phyloP scores from a whole-genome alignment of 2,113 vertebrate genomes.

The Anoplopoma fimbria region DNA sequence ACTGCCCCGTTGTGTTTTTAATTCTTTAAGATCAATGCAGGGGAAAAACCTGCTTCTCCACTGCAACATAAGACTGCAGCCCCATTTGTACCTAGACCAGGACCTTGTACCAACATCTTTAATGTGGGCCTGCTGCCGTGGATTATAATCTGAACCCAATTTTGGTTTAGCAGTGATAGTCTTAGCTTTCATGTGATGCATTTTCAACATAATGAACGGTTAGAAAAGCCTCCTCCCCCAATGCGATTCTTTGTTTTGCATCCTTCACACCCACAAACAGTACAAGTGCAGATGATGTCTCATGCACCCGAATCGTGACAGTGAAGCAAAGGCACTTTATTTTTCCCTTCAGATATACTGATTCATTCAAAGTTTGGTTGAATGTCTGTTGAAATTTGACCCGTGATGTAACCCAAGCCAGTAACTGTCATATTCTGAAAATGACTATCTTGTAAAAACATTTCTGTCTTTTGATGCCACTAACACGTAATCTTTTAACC shows the following conservation, averaged over 20 bases:
- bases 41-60: slow-evolving; percentile 15
- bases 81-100: slow-evolving; percentile 14
- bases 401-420: background rate
- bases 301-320: background rate
- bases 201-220: slow-evolving; percentile 43
- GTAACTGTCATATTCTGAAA: background rate
- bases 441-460: background rate
- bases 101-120: background rate
- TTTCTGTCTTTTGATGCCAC: background rate
- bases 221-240: slow-evolving; percentile 38
- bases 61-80: slow-evolving; percentile 23
- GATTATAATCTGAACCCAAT: slow-evolving; percentile 31
- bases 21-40: slow-evolving; percentile 58
- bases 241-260: slow-evolving; percentile 24
- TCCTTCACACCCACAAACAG: slow-evolving; percentile 24
- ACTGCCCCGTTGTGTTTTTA: slow-evolving; percentile 44
- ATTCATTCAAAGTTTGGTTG: background rate
- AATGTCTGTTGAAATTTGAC: background rate
- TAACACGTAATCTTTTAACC: background rate
- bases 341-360: slow-evolving; percentile 3
- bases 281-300: slow-evolving; percentile 10
- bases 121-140: background rate
- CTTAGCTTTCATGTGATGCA: slow-evolving; percentile 29
- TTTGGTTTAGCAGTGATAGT: slow-evolving; percentile 44
- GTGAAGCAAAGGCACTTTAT: background rate